phyloP scores from a whole-genome alignment of 2,797 vertebrate genomes.

The Propithecus perrieri region DNA sequence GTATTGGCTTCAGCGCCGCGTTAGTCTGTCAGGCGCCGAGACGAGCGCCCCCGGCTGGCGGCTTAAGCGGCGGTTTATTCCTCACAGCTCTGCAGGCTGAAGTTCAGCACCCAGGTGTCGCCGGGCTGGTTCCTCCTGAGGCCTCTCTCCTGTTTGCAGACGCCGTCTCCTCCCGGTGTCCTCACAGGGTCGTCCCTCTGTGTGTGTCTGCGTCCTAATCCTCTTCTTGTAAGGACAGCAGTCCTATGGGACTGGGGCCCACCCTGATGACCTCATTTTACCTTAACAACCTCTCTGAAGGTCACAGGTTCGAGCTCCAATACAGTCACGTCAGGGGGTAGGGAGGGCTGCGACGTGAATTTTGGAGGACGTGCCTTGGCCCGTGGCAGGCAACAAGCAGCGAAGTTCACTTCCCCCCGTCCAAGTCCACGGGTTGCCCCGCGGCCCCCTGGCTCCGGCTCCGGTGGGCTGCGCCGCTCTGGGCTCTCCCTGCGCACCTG shows the following conservation, averaged over 20 bases:
- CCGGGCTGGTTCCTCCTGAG: fast-evolving
- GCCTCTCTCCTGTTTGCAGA: neutral
- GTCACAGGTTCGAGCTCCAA: neutral
- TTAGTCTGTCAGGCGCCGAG: fast-evolving
- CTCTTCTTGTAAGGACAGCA: neutral
- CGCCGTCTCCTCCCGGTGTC: neutral
- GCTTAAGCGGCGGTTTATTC: fast-evolving
- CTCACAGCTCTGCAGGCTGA: neutral
- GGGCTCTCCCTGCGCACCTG: neutral
- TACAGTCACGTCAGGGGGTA: fast-evolving
- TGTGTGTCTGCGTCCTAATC: fast-evolving
- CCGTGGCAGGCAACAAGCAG: too few species aligned
- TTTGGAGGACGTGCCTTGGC: fast-evolving
- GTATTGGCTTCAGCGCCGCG: fast-evolving
- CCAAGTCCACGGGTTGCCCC: fast-evolving
- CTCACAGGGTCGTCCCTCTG: fast-evolving
- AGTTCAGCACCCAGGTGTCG: fast-evolving
- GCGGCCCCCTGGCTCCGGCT: fast-evolving
- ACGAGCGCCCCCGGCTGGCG: fast-evolving
- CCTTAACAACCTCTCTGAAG: neutral
- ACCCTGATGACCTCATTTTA: neutral
- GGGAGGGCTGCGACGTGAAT: too few species aligned
- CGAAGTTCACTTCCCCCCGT: fast-evolving
- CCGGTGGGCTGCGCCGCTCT: fast-evolving
- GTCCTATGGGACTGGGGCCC: neutral